Evolutionary conservation across 2,113 vertebrate genomes (phyloP).

Genomic region (Paramisgurnus dabryanus): DNA sequence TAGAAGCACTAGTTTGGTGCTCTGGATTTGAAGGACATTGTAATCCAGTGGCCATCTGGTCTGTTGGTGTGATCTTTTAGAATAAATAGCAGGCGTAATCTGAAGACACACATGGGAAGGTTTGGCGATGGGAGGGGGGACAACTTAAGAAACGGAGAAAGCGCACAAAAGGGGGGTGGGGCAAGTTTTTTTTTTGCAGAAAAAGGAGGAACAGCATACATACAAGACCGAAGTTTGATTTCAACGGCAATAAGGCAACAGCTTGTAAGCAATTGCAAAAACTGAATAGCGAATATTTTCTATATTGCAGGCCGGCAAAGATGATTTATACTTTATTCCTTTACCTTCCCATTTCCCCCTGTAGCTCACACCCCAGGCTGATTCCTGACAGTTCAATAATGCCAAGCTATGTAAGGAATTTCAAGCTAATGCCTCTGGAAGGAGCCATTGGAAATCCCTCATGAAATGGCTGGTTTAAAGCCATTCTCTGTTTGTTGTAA

Average conservation of each 20-base stretch:
- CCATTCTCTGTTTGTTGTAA: slow-evolving; percentile 2
- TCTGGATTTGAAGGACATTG: slow-evolving; percentile 78
- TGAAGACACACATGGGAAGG: slow-evolving; percentile 72
- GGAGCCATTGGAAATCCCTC: slow-evolving; percentile 52
- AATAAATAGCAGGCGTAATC: slow-evolving; percentile 75
- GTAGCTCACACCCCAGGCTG: slow-evolving; percentile 69
- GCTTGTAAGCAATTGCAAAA: slow-evolving; percentile 61
- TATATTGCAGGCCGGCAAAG: slow-evolving; percentile 56
- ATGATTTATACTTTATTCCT: slow-evolving; percentile 60
- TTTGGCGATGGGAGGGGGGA: background rate
- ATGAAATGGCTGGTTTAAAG: slow-evolving; percentile 55
- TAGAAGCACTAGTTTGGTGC: slow-evolving; percentile 55
- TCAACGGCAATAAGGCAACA: slow-evolving; percentile 74
- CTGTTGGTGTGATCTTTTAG: slow-evolving; percentile 71
- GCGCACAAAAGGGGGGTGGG: slow-evolving; percentile 50
- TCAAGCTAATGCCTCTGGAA: slow-evolving; percentile 69
- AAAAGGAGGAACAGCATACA: slow-evolving; percentile 50
- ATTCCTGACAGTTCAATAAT: slow-evolving; percentile 79
- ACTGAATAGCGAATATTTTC: slow-evolving; percentile 71
- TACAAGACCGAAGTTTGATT: slow-evolving; percentile 72
- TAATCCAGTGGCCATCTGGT: slow-evolving; percentile 80
- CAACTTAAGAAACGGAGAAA: slow-evolving; percentile 8
- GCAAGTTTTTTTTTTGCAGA: slow-evolving; percentile 63
- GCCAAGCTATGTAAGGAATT: slow-evolving; percentile 79
- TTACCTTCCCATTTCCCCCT: slow-evolving; percentile 58